Percentiles rank a stretch among this genome's conserved stretches.
Conservation (phyloP, 2,113 vertebrate species). For the Lagopus leucura region DNA sequence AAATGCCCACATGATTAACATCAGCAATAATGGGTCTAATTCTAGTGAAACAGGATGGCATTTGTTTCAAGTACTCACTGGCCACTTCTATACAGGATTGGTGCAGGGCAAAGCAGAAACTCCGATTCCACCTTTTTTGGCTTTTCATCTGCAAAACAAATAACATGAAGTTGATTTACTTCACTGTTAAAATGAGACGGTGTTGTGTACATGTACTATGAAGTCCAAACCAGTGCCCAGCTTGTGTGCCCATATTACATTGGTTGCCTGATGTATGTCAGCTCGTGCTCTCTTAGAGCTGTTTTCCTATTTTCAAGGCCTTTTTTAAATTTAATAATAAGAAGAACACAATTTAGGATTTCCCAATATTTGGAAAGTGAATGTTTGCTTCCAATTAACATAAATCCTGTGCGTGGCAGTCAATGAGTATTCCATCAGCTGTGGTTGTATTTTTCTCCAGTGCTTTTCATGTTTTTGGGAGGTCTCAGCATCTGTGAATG, state of each 20-base stretch:
- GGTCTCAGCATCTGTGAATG: neutral
- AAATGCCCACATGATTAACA: neutral
- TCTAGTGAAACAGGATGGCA: neutral
- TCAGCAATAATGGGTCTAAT: neutral
- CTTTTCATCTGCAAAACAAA: constrained; percentile 83
- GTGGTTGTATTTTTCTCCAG: neutral
- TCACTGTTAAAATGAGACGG: neutral
- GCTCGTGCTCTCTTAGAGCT: neutral
- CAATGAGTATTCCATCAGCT: neutral
- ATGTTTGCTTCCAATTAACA: neutral
- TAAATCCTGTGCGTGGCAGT: fast-evolving
- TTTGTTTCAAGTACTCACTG: constrained; percentile 86
- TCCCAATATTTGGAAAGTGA: neutral
- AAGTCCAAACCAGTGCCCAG: neutral
- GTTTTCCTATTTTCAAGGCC: neutral
- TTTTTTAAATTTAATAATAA: neutral
- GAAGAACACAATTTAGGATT: neutral
- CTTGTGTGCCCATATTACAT: fast-evolving
- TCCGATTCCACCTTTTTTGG: constrained; percentile 80
- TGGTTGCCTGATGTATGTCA: neutral
- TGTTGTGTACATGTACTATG: fast-evolving
- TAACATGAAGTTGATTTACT: neutral
- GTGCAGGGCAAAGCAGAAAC: constrained; percentile 91
- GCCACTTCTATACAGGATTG: constrained; percentile 86
- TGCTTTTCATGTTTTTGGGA: neutral